Conservation (phyloP, 1,140 invertebrate species). For the Watersipora subatra region DNA sequence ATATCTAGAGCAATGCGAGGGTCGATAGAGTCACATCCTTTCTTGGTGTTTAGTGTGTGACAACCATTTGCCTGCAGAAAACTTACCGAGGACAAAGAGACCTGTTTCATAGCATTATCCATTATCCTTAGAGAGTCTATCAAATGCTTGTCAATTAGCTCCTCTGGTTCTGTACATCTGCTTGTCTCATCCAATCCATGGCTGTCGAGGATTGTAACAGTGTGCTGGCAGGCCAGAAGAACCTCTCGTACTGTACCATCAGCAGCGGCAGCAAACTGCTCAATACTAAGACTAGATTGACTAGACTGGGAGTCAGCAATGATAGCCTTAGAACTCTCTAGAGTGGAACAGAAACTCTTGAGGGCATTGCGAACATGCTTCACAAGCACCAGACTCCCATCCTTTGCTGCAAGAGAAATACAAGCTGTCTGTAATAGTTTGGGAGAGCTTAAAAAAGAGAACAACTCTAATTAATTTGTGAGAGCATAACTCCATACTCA, state of each 20-base stretch:
- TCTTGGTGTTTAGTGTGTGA: no score
- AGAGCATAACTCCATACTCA: no score
- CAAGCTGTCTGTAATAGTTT: no score
- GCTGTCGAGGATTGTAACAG: background rate
- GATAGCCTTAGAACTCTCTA: background rate
- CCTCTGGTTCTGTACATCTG: no score
- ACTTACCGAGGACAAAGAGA: no score
- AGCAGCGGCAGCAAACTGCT: background rate
- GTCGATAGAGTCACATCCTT: no score
- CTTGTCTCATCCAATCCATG: no score
- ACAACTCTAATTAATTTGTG: no score
- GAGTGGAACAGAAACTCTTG: background rate
- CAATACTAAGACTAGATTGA: background rate
- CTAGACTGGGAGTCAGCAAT: background rate
- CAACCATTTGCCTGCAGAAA: no score
- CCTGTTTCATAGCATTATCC: background rate
- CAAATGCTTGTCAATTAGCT: background rate
- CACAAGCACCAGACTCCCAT: background rate
- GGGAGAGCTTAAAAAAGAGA: no score
- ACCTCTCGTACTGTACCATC: background rate
- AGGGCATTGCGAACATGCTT: background rate
- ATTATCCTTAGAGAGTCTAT: background rate
- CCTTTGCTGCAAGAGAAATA: background rate
- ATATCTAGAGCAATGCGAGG: no score
- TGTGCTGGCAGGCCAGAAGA: background rate